Base-by-base conservation (phyloP, 2,888 invertebrate species). In the Nebria brevicollis region DNA sequence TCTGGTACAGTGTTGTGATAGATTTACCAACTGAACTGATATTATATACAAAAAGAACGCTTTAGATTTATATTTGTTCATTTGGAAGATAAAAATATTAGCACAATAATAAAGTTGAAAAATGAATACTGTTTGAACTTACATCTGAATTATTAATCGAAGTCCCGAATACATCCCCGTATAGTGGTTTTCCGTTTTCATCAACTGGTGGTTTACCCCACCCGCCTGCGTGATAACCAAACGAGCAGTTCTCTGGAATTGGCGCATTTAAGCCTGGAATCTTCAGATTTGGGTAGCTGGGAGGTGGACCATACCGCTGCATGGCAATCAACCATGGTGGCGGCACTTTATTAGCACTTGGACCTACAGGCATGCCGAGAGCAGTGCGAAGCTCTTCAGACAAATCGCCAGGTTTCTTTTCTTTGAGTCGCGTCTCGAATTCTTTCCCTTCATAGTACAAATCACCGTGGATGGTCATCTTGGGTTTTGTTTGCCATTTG, bases 201-300 rank as follows among this genome's bases (percentile, higher is more conserved):
- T 99, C 99, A 0, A 99, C 99, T 0, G 99, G 99, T 11, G 99
- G 99, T 89, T 99, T 99, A 82, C 99, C 99, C 99, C 99, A 99
- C 41, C 99, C 99, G 66, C 98, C 99, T 0, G 99, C 98, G 90
- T 99, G 99, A 89, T 99, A 99, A 20, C 99, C 99, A 89, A 99
- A 99, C 0, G 98, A 96, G 87, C 98, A 99, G 1, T 95, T 94
- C 83, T 98, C 99, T 0, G 99, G 99, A 85, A 99, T 99, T 0
- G 99, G 98, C 1, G 98, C 98, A 91, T 99, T 99, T 5, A 99
- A 91, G 0, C 99, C 99, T 0, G 98, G 97, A 86, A 99, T 97
- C 90, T 98, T 99, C 41, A 99, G 91, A 90, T 98, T 98, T 0
- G 99, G 99, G 90, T 99, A 99, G 76, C 98, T 98, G 0, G 99